Evolutionary conservation across 1,140 invertebrate genomes (phyloP).

Genomic region (Holotrichia oblita): DNA sequence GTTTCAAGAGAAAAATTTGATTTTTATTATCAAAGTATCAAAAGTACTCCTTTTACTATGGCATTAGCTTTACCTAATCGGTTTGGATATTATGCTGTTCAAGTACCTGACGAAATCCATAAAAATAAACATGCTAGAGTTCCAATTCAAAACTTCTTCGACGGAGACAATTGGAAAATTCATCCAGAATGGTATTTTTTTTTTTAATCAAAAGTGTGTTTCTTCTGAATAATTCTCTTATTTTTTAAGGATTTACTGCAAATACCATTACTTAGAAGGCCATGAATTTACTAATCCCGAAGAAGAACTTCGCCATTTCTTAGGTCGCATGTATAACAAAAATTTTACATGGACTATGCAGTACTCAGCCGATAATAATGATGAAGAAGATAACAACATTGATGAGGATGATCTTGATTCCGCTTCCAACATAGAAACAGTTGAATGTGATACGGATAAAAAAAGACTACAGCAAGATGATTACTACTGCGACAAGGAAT

Average conservation of each 20-base stretch:
- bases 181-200: constrained; percentile 83
- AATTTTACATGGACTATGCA: constrained; percentile 68
- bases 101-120: constrained; percentile 75
- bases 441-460: constrained; percentile 71
- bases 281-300: constrained; percentile 77
- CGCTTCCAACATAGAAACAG: constrained; percentile 2
- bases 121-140: constrained; percentile 71
- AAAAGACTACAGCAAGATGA: constrained; percentile 68
- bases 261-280: constrained; percentile 82
- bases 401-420: constrained; percentile 41
- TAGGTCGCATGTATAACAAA: constrained; percentile 68
- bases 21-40: constrained; percentile 84
- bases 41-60: constrained; percentile 87
- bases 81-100: constrained; percentile 82
- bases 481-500: constrained; percentile 85
- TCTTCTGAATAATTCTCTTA: constrained; percentile 2
- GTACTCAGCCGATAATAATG: constrained; percentile 57
- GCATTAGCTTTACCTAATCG: constrained; percentile 81
- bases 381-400: background rate
- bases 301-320: constrained; percentile 78
- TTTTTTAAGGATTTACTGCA: constrained; percentile 79
- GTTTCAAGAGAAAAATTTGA: constrained; percentile 82
- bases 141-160: constrained; percentile 74
- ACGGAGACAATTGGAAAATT: constrained; percentile 80
- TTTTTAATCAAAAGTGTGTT: background rate